Evolutionary conservation across 2,888 invertebrate genomes (phyloP).

Genomic region (Dysmachus trigonus): DNA sequence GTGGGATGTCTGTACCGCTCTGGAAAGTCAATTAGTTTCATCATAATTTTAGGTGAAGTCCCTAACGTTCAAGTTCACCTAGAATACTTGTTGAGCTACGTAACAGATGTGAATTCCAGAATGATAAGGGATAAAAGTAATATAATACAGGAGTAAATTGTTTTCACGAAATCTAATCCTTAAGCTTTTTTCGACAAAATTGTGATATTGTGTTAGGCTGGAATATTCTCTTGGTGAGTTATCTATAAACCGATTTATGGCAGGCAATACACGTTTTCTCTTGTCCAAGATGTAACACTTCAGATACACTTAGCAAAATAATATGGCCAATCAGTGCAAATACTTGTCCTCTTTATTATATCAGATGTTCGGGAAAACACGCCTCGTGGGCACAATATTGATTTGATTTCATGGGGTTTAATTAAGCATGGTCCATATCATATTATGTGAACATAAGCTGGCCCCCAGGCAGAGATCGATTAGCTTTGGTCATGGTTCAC

Average conservation of each 20-base stretch:
- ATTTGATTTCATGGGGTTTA: not conserved
- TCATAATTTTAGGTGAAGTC: too few relatives aligned
- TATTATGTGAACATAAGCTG: not conserved
- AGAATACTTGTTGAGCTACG: too few relatives aligned
- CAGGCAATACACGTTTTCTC: not conserved
- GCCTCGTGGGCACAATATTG: not conserved
- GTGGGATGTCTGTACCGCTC: too few relatives aligned
- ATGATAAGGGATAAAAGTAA: too few relatives aligned
- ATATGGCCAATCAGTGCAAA: not conserved
- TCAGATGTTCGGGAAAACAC: not conserved
- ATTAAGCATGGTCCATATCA: not conserved
- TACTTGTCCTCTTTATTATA: not conserved
- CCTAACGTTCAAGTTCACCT: too few relatives aligned
- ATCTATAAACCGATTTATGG: not conserved
- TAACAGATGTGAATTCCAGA: too few relatives aligned
- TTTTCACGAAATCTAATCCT: not conserved
- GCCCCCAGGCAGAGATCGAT: not conserved
- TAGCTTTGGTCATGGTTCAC: not conserved
- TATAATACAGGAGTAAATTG: not conserved
- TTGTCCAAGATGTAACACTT: not conserved
- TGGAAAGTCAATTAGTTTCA: too few relatives aligned
- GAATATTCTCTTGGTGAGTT: not conserved
- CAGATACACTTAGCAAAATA: not conserved
- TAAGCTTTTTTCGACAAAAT: not conserved
- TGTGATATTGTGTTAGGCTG: not conserved